These are phyloP conservation scores for Phaetusa simplex DNA, from an alignment of 2,113 vertebrate genomes.

Conservation along the genomic window DNA sequence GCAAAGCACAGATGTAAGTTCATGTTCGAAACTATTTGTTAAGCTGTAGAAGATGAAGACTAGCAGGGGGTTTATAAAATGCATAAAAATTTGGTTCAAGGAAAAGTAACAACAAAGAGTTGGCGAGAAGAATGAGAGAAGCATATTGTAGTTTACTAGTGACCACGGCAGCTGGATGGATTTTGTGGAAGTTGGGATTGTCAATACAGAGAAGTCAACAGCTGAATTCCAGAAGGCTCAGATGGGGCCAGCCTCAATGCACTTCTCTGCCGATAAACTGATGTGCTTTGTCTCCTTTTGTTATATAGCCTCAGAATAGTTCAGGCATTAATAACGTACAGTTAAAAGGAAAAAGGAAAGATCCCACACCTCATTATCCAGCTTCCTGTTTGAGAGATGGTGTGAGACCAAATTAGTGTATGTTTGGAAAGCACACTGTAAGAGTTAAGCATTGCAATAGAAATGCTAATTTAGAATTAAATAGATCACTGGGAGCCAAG, in stretches of 20 bases:
- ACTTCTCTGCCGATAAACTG: neutral
- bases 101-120: neutral
- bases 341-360: neutral
- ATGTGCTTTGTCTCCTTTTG: neutral
- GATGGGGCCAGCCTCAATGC: neutral
- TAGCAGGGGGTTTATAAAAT: neutral
- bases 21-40: neutral
- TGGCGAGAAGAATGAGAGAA: neutral
- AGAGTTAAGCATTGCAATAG: conserved; percentile 34
- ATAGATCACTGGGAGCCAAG: conserved; percentile 48
- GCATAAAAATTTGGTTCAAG: neutral
- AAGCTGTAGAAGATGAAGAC: neutral
- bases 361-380: neutral
- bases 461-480: conserved; percentile 60
- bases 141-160: neutral
- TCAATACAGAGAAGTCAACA: neutral
- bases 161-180: neutral
- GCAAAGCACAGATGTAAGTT: neutral
- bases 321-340: neutral
- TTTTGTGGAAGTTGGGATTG: neutral
- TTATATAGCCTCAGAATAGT: neutral
- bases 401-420: conserved; percentile 39
- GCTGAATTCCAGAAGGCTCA: neutral
- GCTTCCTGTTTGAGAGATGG: conserved; percentile 25
- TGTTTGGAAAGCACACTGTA: conserved; percentile 20